Conservation (phyloP, 2,113 vertebrate species). For the Arizona elegans region DNA sequence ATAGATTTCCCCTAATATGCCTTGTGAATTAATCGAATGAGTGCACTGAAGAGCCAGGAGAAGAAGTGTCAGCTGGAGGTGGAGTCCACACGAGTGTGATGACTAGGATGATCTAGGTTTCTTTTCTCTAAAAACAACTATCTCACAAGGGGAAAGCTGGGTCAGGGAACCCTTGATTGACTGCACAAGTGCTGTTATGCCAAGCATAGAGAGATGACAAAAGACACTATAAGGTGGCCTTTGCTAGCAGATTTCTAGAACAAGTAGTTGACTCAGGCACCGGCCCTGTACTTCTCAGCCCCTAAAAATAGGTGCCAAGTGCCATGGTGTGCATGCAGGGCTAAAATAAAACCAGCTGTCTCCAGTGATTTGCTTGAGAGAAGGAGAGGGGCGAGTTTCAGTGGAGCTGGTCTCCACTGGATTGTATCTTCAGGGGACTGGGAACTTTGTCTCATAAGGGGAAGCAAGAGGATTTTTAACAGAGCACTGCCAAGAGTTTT, state of each 20-base stretch:
- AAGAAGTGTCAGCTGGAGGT: not conserved
- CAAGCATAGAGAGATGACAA: slow-evolving; percentile 25
- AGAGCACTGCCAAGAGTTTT: slow-evolving; percentile 57
- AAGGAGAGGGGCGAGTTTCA: slow-evolving; percentile 63
- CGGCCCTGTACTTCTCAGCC: slow-evolving; percentile 72
- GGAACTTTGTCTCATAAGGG: slow-evolving; percentile 63
- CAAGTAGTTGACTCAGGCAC: slow-evolving; percentile 63
- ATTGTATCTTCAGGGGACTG: slow-evolving; percentile 71
- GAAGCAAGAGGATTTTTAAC: slow-evolving; percentile 49
- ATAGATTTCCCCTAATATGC: not conserved
- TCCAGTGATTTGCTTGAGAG: slow-evolving; percentile 68
- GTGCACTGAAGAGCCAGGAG: not conserved
- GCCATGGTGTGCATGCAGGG: slow-evolving; percentile 62
- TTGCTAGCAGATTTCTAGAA: slow-evolving; percentile 68
- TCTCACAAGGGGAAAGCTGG: not conserved
- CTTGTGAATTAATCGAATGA: not conserved
- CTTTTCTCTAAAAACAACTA: not conserved
- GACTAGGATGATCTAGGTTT: not conserved
- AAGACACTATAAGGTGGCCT: slow-evolving; percentile 55
- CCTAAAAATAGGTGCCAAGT: slow-evolving; percentile 76
- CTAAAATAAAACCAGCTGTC: slow-evolving; percentile 87
- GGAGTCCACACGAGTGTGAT: not conserved
- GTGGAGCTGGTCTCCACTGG: slow-evolving; percentile 85
- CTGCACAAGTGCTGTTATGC: slow-evolving; percentile 36
- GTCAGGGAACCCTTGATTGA: slow-evolving; percentile 47